A percentile compares a stretch with the other conserved stretches of the same genome.
These are phyloP conservation scores for Synanthedon andrenaeformis DNA, from an alignment of 2,888 invertebrate genomes.

Conservation along the genomic window DNA sequence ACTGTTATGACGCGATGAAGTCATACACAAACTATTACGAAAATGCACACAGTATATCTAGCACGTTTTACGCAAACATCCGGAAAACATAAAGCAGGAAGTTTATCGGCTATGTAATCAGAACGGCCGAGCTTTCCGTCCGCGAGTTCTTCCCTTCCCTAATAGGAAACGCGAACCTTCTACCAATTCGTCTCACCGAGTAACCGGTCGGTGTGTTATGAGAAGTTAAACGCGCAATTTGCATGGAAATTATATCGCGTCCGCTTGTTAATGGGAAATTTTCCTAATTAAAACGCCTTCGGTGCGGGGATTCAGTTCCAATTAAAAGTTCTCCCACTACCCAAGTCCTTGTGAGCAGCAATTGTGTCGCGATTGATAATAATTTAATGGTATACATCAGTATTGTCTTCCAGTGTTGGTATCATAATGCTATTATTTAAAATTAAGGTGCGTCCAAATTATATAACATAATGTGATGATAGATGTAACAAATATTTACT, in stretches of 20 bases:
- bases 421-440: neutral
- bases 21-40: no score
- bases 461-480: no score
- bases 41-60: no score
- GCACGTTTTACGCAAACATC: no score
- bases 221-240: conserved; percentile 66
- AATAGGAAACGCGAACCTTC: conserved; percentile 28
- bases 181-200: conserved; percentile 10
- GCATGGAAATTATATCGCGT: conserved; percentile 68
- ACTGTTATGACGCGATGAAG: no score
- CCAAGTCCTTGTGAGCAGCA: conserved; percentile 10
- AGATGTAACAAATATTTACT: no score
- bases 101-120: no score
- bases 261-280: conserved; percentile 65
- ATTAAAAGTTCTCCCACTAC: conserved; percentile 57
- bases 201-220: conserved; percentile 25
- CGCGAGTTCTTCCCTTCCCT: conserved; percentile 3
- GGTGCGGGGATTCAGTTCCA: conserved; percentile 60
- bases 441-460: no score
- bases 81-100: no score
- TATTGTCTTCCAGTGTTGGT: neutral
- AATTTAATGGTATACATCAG: conserved; percentile 13
- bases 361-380: conserved; percentile 38
- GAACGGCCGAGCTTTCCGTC: neutral
- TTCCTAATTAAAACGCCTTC: conserved; percentile 68